Conservation (phyloP, 2,888 invertebrate species). For the Camponotus fellah region DNA sequence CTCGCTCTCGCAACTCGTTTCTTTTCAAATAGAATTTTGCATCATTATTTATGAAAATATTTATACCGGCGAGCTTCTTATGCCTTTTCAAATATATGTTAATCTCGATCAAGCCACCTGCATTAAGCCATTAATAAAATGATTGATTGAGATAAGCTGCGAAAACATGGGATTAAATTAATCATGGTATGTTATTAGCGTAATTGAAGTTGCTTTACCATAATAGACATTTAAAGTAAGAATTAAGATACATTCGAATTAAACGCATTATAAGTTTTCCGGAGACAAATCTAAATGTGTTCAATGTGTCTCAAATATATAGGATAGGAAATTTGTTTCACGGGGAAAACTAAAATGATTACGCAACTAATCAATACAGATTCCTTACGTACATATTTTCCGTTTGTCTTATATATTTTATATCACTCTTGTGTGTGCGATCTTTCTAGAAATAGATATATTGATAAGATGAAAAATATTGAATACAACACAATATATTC, state of each 20-base stretch:
- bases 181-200: neutral
- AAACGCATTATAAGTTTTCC: neutral
- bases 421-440: neutral
- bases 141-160: neutral
- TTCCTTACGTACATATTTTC: neutral
- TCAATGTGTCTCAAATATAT: neutral
- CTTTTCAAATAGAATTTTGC: neutral
- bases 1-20: neutral
- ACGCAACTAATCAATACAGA: neutral
- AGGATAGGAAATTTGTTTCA: neutral
- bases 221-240: constrained; percentile 9
- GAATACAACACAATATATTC: neutral
- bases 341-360: neutral
- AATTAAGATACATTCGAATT: neutral
- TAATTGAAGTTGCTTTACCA: neutral
- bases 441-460: neutral
- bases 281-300: neutral
- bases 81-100: neutral
- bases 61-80: neutral
- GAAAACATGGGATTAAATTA: constrained; percentile 3
- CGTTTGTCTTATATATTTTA: neutral
- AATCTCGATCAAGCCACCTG: neutral
- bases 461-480: neutral
- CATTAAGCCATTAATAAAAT: constrained; percentile 56
- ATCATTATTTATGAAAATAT: neutral